Conservation (phyloP, 2,888 invertebrate genomes). For the Dasysyrphus albostriatus region DNA sequence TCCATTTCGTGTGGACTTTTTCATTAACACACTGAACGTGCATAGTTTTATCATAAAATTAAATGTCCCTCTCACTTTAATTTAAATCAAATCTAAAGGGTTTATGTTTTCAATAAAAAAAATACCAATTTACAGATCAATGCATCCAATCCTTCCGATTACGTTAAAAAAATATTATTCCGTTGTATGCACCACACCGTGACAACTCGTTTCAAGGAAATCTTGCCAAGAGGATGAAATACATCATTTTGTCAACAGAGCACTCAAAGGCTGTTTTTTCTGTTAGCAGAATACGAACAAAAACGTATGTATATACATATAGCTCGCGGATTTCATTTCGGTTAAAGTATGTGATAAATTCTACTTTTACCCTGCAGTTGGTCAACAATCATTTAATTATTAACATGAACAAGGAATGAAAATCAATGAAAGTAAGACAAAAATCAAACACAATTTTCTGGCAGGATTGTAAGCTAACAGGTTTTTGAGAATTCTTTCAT, state of each 20-base stretch:
- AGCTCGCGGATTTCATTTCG: conserved; percentile 2
- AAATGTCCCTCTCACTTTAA: background rate
- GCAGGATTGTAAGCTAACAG: no score
- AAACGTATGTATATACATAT: background rate
- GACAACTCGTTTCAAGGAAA: background rate
- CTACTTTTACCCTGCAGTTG: background rate
- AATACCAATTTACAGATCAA: background rate
- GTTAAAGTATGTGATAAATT: background rate
- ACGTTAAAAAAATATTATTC: background rate
- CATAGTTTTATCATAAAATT: background rate
- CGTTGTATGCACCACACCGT: background rate
- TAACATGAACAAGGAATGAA: background rate
- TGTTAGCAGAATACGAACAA: background rate
- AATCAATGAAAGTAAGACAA: background rate
- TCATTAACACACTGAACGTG: background rate
- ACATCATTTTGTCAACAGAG: background rate
- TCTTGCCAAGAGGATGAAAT: background rate
- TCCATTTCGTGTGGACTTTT: background rate
- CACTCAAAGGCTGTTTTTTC: conserved; percentile 9
- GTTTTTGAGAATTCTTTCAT: no score
- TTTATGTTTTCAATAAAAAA: background rate
- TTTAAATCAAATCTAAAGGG: background rate
- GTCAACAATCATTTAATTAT: background rate
- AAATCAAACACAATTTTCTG: no score
- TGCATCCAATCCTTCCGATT: background rate